Evolutionary conservation across 2,797 vertebrate genomes (phyloP).

Genomic region (Echiichthys vipera): DNA sequence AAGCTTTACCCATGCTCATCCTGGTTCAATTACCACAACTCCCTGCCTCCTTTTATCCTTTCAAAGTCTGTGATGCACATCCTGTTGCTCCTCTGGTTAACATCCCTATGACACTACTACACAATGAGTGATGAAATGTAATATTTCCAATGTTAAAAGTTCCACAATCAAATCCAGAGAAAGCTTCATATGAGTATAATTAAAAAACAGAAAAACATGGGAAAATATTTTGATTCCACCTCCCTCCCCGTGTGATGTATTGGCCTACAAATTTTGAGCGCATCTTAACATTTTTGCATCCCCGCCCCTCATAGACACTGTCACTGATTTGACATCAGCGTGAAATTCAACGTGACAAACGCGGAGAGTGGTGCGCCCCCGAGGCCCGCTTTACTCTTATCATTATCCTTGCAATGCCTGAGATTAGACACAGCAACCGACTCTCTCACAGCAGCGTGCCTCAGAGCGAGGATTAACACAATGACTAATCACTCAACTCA

Average conservation of each 20-base stretch:
- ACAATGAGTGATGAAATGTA: background rate
- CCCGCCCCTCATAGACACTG: constrained; percentile 2
- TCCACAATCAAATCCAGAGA: constrained; percentile 1
- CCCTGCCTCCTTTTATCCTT: constrained; percentile 16
- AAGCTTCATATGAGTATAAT: background rate
- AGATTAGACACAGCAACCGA: constrained; percentile 71
- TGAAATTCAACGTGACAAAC: constrained; percentile 71
- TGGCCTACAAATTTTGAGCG: constrained; percentile 29
- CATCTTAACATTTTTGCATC: constrained; percentile 19
- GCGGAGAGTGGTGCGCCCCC: constrained; percentile 40
- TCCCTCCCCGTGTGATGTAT: constrained; percentile 21
- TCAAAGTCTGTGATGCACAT: background rate
- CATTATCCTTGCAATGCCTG: constrained; percentile 66
- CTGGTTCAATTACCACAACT: constrained; percentile 30
- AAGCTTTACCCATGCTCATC: constrained; percentile 21
- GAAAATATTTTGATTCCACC: constrained; percentile 9
- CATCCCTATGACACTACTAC: background rate
- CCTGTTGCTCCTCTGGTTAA: background rate
- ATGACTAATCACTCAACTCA: constrained; percentile 75
- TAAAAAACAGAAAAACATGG: constrained; percentile 3
- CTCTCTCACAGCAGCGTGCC: constrained; percentile 50
- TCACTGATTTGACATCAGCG: constrained; percentile 48
- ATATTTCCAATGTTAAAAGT: background rate
- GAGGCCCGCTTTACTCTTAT: constrained; percentile 68
- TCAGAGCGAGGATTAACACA: constrained; percentile 70